Evolutionary conservation across 1,140 invertebrate species (phyloP), one percentile per base, ranked within the genome.

Genomic region (Trichoplusia ni): DNA sequence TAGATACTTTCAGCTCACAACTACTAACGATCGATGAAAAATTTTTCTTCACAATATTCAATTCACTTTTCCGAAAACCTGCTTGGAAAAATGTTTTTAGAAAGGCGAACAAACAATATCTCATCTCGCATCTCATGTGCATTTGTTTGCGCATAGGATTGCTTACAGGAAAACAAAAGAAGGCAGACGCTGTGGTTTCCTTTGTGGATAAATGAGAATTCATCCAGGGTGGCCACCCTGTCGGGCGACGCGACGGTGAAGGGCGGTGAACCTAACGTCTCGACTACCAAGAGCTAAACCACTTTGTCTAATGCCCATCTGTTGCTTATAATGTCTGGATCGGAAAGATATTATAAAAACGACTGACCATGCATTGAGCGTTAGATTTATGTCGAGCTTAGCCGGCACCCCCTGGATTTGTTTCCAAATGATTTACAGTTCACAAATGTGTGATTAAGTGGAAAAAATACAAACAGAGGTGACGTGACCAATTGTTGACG

Each of bases 221-320:
- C 40, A 33, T 59, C 40, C 40, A 35, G 42, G 46, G 37, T 49
- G 23, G 35, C 46, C 42, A 64, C 47, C 60, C 62, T 18, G 49
- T 21, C 47, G 40, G 35, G 38, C 53, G 71, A 58, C 74, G 58
- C 64, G 75, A 56, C 69, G 58, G n/a, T 11, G n/a, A 60, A 63
- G 75, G 69, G 62, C 75, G 63, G 56, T 64, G 75, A 74, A 74
- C 75, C 56, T 62, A 31, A 21, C 64, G 69, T 70, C 64, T 65
- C 35, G 71, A 51, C 60, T 59, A 56, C 38, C 54, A 42, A 63
- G 33, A 53, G 18, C 14, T 33, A 65, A 35, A 62, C 49, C 62
- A 64, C 14, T 33, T 51, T 51, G 8, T 44, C 19, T 51, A 33
- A 35, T 35, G 29, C 35, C 9, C n/a, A 38, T 9, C 31, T 54